Evolutionary conservation across 2,888 invertebrate species (phyloP).

Genomic region (Ormyrus pomaceus): DNA sequence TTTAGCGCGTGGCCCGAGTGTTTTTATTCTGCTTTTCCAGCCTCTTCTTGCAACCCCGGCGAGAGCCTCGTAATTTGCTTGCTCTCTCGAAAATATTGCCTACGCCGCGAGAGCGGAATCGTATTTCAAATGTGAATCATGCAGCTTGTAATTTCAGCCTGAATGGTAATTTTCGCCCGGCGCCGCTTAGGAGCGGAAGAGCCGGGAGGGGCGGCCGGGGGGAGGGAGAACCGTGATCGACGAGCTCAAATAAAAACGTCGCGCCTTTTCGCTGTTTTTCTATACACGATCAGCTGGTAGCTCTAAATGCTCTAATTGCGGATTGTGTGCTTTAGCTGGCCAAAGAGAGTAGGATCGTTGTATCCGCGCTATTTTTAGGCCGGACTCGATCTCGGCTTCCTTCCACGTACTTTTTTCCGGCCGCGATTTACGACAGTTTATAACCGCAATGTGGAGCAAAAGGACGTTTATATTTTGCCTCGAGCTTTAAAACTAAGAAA

Average conservation of each 20-base stretch:
- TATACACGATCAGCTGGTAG: background rate
- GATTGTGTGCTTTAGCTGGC: background rate
- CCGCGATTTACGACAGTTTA: too few relatives aligned
- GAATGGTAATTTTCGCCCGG: constrained; percentile 53
- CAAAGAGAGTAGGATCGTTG: background rate
- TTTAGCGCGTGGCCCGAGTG: background rate
- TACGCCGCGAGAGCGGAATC: constrained; percentile 44
- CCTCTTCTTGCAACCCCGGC: constrained; percentile 16
- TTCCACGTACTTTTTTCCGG: too few relatives aligned
- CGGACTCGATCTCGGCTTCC: too few relatives aligned
- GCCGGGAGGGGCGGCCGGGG: background rate
- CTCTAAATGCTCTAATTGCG: background rate
- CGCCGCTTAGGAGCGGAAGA: constrained; percentile 32
- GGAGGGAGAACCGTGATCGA: constrained; percentile 31
- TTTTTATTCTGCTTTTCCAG: constrained; percentile 35
- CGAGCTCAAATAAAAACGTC: constrained; percentile 50
- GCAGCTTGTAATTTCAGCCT: constrained; percentile 56
- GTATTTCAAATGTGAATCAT: constrained; percentile 57
- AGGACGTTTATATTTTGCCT: too few relatives aligned
- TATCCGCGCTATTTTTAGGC: too few relatives aligned
- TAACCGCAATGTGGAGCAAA: too few relatives aligned
- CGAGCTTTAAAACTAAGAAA: too few relatives aligned
- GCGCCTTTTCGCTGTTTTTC: constrained; percentile 31
- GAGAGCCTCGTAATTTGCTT: constrained; percentile 54
- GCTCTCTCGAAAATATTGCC: constrained; percentile 56